Evolutionary conservation across 2,888 invertebrate species (phyloP).

Genomic region (Heliconius ismenius): DNA sequence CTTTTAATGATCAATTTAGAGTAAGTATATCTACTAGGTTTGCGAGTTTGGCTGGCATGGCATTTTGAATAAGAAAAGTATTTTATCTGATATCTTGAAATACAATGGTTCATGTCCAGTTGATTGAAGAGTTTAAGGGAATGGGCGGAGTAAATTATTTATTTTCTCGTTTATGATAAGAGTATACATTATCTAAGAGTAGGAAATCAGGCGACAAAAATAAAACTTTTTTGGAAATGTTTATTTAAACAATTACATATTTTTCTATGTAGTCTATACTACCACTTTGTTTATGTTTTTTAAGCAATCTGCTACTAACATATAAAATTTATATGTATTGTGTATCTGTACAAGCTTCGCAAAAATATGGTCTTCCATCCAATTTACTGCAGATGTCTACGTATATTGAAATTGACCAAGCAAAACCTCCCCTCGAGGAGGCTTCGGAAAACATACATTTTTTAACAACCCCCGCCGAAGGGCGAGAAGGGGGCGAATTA

Average conservation of each 20-base stretch:
- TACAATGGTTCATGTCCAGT: background rate
- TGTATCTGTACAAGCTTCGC: background rate
- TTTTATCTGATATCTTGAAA: constrained; percentile 9
- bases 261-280: no score
- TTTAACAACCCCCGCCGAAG: constrained; percentile 68
- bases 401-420: constrained; percentile 59
- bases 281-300: no score
- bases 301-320: no score
- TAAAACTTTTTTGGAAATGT: no score
- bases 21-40: background rate
- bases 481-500: constrained; percentile 78
- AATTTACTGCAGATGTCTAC: constrained; percentile 37
- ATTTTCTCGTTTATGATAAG: background rate
- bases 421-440: constrained; percentile 57
- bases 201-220: background rate
- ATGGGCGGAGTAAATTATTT: background rate
- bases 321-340: background rate
- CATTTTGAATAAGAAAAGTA: constrained; percentile 9
- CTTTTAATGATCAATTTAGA: constrained; percentile 14
- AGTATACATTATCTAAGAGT: background rate
- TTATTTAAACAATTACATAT: no score
- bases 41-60: background rate
- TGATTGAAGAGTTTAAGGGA: background rate
- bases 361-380: background rate
- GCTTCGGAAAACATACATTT: constrained; percentile 74